Evolutionary conservation across 2,888 invertebrate genomes (phyloP).

Genomic region (Hydrotaea cyrtoneurina): DNA sequence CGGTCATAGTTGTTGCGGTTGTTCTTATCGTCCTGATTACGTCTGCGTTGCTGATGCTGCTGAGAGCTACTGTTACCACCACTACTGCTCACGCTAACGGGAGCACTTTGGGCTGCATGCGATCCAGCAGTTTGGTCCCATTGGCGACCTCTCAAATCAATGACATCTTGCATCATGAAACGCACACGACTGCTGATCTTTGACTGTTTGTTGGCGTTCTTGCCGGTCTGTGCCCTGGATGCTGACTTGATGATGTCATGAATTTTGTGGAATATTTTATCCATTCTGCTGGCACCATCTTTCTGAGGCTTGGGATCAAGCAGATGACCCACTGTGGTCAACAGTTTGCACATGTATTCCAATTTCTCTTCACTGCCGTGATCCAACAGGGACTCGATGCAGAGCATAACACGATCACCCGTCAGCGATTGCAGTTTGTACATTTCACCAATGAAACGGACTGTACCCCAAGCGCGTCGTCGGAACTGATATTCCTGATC

Average conservation of each 20-base stretch:
- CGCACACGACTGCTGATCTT: slow-evolving; percentile 79
- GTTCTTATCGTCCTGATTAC: slow-evolving; percentile 44
- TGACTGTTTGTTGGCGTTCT: slow-evolving; percentile 35
- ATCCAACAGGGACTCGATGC: slow-evolving; percentile 75
- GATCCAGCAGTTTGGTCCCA: slow-evolving; percentile 74
- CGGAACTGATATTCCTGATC: slow-evolving; percentile 78
- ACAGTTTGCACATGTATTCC: slow-evolving; percentile 78
- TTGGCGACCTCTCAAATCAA: slow-evolving; percentile 75
- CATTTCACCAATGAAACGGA: slow-evolving; percentile 79
- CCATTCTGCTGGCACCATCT: slow-evolving; percentile 70
- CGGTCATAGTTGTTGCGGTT: slow-evolving; percentile 42
- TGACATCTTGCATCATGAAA: slow-evolving; percentile 79
- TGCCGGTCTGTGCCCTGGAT: slow-evolving; percentile 18
- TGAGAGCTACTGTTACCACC: background rate
- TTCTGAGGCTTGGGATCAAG: slow-evolving; percentile 69
- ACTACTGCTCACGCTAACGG: slow-evolving; percentile 27
- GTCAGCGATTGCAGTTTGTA: slow-evolving; percentile 76
- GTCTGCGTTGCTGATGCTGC: slow-evolving; percentile 21
- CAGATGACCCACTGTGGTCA: slow-evolving; percentile 77
- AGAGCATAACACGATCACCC: slow-evolving; percentile 75
- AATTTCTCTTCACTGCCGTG: slow-evolving; percentile 78
- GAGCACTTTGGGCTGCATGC: slow-evolving; percentile 25
- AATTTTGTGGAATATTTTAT: slow-evolving; percentile 75
- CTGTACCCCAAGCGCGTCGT: slow-evolving; percentile 79
- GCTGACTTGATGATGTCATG: slow-evolving; percentile 73